Conservation (phyloP, 92 coral and sea anemone species). For the Meandrina meandrites region DNA sequence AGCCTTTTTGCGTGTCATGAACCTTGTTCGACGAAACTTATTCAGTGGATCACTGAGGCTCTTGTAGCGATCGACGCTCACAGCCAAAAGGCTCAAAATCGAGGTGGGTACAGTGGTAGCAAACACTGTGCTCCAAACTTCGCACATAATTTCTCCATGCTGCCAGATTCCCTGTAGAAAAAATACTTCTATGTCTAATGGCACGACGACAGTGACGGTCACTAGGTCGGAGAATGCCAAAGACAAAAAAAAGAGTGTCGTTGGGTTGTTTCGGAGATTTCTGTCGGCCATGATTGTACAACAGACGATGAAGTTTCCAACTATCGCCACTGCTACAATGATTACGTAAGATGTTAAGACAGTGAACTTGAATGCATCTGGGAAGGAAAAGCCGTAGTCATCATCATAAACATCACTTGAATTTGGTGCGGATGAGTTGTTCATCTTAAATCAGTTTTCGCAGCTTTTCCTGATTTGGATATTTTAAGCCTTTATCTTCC, state of each 20-base stretch:
- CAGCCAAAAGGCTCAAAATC: slow-evolving; percentile 64
- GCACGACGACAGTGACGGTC: slow-evolving; percentile 46
- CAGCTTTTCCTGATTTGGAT: too few species aligned
- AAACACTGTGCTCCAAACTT: slow-evolving; percentile 60
- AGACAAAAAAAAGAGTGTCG: slow-evolving; percentile 62
- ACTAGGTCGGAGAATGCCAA: slow-evolving; percentile 59
- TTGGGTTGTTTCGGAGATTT: slow-evolving; percentile 56
- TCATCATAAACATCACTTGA: not conserved
- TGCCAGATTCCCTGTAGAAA: slow-evolving; percentile 61
- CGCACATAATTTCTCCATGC: slow-evolving; percentile 66
- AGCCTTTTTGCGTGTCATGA: slow-evolving; percentile 75
- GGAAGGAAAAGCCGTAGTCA: not conserved
- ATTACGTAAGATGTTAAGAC: slow-evolving; percentile 6
- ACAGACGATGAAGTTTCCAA: slow-evolving; percentile 64
- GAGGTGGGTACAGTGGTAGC: slow-evolving; percentile 67
- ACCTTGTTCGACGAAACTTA: slow-evolving; percentile 58
- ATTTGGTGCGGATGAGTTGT: too few species aligned
- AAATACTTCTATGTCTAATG: slow-evolving; percentile 70
- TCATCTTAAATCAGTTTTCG: too few species aligned
- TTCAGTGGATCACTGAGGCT: slow-evolving; percentile 73
- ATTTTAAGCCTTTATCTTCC: too few species aligned
- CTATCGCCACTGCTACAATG: slow-evolving; percentile 28
- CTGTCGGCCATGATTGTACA: slow-evolving; percentile 32
- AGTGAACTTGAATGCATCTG: slow-evolving; percentile 15
- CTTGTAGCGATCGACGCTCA: slow-evolving; percentile 75